Percentiles rank a stretch among this genome's conserved stretches.
Conservation (phyloP, 1,140 invertebrate species). For the Lasioglossum albipes region DNA sequence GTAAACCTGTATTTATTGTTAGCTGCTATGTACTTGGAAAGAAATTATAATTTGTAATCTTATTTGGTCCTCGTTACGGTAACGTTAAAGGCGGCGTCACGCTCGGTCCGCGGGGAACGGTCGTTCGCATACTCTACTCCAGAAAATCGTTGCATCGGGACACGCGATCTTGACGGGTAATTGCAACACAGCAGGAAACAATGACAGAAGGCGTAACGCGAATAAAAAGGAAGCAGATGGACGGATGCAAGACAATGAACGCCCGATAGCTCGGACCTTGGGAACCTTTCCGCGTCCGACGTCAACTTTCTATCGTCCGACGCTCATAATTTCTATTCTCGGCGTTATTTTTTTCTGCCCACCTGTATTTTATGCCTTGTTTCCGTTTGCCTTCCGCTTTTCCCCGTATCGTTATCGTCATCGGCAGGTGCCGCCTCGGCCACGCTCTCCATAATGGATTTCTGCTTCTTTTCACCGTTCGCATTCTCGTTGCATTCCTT, state of each 20-base stretch:
- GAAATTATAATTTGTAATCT: not conserved
- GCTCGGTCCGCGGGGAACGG: not conserved
- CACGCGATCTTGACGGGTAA: not conserved
- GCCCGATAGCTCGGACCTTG: conserved; percentile 18
- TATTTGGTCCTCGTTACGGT: not conserved
- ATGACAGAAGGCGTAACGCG: conserved; percentile 5
- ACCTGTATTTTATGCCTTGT: not conserved
- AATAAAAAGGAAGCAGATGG: conserved; percentile 24
- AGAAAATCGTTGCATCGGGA: not conserved
- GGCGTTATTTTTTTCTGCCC: not conserved
- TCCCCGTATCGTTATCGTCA: not conserved
- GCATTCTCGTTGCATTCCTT: too few relatives aligned
- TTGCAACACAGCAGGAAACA: not conserved
- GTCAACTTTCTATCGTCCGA: not conserved
- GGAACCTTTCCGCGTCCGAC: conserved; percentile 14
- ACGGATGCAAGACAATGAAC: conserved; percentile 12
- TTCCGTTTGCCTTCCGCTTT: not conserved
- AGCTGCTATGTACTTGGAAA: too few relatives aligned
- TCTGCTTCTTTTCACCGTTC: not conserved
- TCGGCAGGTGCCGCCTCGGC: not conserved
- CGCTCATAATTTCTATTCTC: not conserved
- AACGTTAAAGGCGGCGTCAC: not conserved
- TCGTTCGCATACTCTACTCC: not conserved
- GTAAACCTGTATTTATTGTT: too few relatives aligned
- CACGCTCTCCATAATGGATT: not conserved